These are phyloP conservation scores for Takifugu ocellatus DNA, from an alignment of 2,797 vertebrate species.

Conservation along the genomic window DNA sequence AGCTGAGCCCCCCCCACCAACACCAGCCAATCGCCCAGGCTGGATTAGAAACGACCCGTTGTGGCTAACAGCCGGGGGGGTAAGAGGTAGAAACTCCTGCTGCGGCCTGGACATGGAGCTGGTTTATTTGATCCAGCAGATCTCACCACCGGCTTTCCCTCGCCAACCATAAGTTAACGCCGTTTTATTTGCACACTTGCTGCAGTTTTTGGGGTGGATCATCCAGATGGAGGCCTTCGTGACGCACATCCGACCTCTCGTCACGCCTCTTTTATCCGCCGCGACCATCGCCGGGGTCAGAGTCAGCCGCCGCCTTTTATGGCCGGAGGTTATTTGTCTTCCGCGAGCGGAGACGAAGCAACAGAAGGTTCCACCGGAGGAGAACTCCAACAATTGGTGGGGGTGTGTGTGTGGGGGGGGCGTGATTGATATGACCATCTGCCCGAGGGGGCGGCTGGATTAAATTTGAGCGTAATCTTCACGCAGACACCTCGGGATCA, in stretches of 20 bases:
- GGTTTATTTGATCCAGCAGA: too few relatives aligned
- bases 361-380: conserved; percentile 37
- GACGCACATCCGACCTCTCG: conserved; percentile 59
- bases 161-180: too few relatives aligned
- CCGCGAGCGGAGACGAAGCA: conserved; percentile 50
- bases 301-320: conserved; percentile 43
- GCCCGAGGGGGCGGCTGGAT: conserved; percentile 50
- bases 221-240: conserved; percentile 55
- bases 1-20: conserved; percentile 55
- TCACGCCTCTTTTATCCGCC: conserved; percentile 52
- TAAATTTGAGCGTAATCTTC: conserved; percentile 18
- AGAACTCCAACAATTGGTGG: conserved; percentile 10
- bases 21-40: conserved; percentile 25
- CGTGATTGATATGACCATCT: conserved; percentile 72
- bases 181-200: conserved; percentile 17
- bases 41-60: conserved; percentile 16
- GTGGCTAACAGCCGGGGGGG: too few relatives aligned
- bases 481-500: conserved; percentile 1
- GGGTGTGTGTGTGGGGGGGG: not conserved
- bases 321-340: conserved; percentile 62
- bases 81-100: too few relatives aligned
- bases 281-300: conserved; percentile 37
- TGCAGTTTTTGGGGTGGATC: conserved; percentile 19
- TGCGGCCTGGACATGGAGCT: too few relatives aligned
- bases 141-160: too few relatives aligned